These are phyloP conservation scores for Heteromormyrus szaboi DNA, from an alignment of 2,797 vertebrate genomes.

Conservation along the genomic window DNA sequence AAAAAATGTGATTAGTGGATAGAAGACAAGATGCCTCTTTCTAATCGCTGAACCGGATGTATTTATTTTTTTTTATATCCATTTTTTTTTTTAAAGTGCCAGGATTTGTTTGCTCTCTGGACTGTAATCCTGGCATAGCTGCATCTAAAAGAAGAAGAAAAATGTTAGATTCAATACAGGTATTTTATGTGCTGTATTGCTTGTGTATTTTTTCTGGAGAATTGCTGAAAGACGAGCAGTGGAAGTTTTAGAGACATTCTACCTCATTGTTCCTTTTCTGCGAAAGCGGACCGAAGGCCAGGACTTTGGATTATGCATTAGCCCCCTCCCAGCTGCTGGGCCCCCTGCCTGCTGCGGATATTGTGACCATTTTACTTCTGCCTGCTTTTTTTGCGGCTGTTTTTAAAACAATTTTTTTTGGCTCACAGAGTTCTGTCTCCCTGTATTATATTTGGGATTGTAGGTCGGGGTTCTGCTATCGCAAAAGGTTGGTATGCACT, in stretches of 20 bases:
- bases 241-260: constrained; percentile 41
- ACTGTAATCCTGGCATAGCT: background rate
- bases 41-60: background rate
- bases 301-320: constrained; percentile 49
- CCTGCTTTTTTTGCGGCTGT: constrained; percentile 38
- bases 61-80: constrained; percentile 25
- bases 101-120: background rate
- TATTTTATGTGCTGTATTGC: constrained; percentile 19
- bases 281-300: constrained; percentile 45
- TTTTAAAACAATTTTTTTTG: constrained; percentile 54
- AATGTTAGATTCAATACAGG: constrained; percentile 23
- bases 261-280: constrained; percentile 46
- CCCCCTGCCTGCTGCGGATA: constrained; percentile 46
- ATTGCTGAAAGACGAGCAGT: background rate
- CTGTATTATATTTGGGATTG: constrained; percentile 87
- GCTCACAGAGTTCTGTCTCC: constrained; percentile 90
- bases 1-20: background rate
- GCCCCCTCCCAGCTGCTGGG: constrained; percentile 44
- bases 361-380: constrained; percentile 44
- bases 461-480: constrained; percentile 97
- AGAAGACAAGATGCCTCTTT: background rate
- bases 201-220: background rate
- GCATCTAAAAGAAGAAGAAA: constrained; percentile 44
- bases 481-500: constrained; percentile 99
- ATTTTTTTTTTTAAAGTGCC: constrained; percentile 14